Base-by-base conservation (phyloP, 2,888 invertebrate genomes). In the Cheilosia variabilis region DNA sequence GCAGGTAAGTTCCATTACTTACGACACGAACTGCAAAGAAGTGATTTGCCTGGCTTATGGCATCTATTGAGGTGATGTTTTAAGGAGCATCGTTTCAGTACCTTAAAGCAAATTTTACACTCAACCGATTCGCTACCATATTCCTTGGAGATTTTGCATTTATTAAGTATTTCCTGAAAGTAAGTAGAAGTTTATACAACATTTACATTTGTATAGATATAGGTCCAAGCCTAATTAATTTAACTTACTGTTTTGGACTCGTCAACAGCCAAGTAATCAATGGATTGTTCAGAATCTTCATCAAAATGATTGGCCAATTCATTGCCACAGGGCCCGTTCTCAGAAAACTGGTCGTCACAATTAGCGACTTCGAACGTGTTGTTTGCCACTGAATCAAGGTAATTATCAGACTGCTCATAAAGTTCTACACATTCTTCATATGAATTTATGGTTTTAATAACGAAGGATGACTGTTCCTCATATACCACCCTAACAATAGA, bases 1-100 rank as follows among this genome's bases (percentile, higher is more conserved):
- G 37, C 4, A 19, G 0, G 15, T 10, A 13, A 19, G 17, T 17
- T 19, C 5, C 13, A 5, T 31, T 19, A 65, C 77, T 84, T 60
- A 87, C 87, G 84, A 34, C 87, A 87, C 2, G 87, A 75, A 58
- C 75, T 87, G 52, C 87, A 87, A 4, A 87, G 68, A 53, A 75
- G 43, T 17, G 65, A 4, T 45, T 76, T 75, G 2, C 68, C 71
- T 13, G 63, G 63, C 53, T 72, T 57, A 22, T 80, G 76, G 10
- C 78, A 87, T 66, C 87, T 71, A 15, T 62, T 78, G 0, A 66
- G 10, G n/a, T 87, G 87, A 53, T 79, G 78, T 24, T 68, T 71
- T 17, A 87, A 15, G 6, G 87, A 87, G 50, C 79, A 63, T 5
- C 68, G 62, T 17, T 84, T 87, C 7, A 87, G 47, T 7, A 43